Evolutionary conservation across 2,113 vertebrate species (phyloP).

Genomic region (Capra hircus): DNA sequence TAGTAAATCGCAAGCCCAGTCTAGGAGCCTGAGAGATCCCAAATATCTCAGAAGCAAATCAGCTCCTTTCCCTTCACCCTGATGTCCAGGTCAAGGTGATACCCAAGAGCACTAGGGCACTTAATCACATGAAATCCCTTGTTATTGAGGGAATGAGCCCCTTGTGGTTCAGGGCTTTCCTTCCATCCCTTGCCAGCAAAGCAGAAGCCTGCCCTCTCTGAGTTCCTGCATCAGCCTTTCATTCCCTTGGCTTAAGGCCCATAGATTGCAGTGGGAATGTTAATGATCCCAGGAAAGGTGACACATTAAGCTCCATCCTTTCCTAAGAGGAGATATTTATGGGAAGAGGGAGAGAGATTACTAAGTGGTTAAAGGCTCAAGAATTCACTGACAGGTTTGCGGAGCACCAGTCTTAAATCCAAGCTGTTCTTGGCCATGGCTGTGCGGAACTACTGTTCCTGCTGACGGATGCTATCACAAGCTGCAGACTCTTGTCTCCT

Average conservation of each 20-base stretch:
- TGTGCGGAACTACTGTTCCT: background rate
- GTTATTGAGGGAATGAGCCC: background rate
- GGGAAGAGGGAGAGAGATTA: background rate
- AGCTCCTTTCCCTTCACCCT: background rate
- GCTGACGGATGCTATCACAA: background rate
- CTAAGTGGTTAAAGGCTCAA: background rate
- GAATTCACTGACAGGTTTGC: background rate
- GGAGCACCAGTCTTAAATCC: background rate
- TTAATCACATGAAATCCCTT: background rate
- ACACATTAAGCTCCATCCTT: background rate
- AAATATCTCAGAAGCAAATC: background rate
- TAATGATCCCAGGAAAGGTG: background rate
- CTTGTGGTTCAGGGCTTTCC: background rate
- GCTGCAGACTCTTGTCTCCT: background rate
- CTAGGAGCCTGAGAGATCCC: background rate
- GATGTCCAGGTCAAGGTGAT: background rate
- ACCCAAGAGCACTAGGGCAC: background rate
- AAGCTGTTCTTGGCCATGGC: background rate
- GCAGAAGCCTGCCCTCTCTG: background rate
- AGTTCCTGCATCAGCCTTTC: background rate
- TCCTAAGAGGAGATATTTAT: background rate
- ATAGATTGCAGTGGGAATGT: background rate
- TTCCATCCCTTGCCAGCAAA: background rate
- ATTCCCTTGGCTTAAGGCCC: background rate
- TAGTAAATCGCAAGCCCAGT: background rate